phyloP scores from a whole-genome alignment of 2,888 invertebrate species.

The Meliscaeva auricollis region DNA sequence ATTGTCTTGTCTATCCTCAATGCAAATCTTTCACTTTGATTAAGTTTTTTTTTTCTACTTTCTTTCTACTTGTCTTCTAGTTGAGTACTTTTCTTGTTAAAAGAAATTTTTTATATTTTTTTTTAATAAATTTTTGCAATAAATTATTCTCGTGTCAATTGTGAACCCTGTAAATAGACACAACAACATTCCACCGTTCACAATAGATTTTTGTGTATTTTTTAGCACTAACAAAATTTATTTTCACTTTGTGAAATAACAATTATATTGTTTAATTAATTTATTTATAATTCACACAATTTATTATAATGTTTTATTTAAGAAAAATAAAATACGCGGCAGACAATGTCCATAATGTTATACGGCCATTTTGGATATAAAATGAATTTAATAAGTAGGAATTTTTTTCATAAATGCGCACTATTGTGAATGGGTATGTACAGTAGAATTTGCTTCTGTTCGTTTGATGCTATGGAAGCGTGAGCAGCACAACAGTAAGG shows the following conservation, averaged over 20 bases:
- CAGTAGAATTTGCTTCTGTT: slow-evolving; percentile 25
- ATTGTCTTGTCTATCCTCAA: no score
- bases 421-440: slow-evolving; percentile 75
- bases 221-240: slow-evolving; percentile 50
- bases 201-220: slow-evolving; percentile 62
- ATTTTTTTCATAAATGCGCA: slow-evolving; percentile 54
- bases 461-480: not conserved
- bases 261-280: slow-evolving; percentile 8
- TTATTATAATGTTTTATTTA: slow-evolving; percentile 5
- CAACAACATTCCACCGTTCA: slow-evolving; percentile 72
- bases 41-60: not conserved
- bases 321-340: slow-evolving; percentile 37
- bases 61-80: not conserved
- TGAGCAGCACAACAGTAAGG: slow-evolving; percentile 18
- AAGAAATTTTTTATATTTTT: slow-evolving; percentile 38
- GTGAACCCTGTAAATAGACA: slow-evolving; percentile 74
- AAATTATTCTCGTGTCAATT: slow-evolving; percentile 66
- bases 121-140: slow-evolving; percentile 40
- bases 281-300: slow-evolving; percentile 29
- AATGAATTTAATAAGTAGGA: slow-evolving; percentile 58
- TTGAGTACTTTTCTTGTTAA: slow-evolving; percentile 25
- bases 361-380: slow-evolving; percentile 75
- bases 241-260: slow-evolving; percentile 51
- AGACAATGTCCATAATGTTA: slow-evolving; percentile 47
- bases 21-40: no score